Conservation (phyloP, 2,888 invertebrate species). For the Troglohyphantes excavatus region DNA sequence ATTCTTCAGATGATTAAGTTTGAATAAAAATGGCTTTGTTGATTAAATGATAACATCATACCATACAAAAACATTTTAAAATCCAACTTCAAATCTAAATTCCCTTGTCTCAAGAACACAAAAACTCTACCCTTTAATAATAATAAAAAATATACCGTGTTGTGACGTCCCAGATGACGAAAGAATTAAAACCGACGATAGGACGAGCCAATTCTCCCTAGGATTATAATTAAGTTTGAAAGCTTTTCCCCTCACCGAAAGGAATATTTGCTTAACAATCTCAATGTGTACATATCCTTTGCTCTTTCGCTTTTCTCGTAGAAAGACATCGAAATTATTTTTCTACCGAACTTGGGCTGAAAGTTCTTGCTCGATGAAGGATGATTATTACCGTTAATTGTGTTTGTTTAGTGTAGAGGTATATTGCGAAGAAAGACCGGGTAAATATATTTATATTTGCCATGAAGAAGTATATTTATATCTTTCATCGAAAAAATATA, state of each 20-base stretch:
- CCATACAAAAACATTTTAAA: too few relatives aligned
- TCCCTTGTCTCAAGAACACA: too few relatives aligned
- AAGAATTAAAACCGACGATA: background rate
- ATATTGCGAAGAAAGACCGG: too few relatives aligned
- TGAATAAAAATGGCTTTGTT: too few relatives aligned
- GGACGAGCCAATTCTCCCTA: background rate
- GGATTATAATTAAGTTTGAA: conserved; percentile 42
- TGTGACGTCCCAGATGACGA: too few relatives aligned
- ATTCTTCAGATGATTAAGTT: too few relatives aligned
- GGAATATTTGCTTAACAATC: conserved; percentile 53
- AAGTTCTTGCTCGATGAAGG: background rate
- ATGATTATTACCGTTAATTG: conserved; percentile 27
- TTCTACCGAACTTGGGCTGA: background rate
- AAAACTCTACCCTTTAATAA: too few relatives aligned
- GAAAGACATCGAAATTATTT: background rate
- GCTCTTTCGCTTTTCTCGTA: background rate
- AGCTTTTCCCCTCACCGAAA: conserved; percentile 3
- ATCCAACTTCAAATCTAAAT: too few relatives aligned
- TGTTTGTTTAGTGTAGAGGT: background rate
- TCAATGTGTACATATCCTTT: conserved; percentile 42
- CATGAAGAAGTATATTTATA: too few relatives aligned
- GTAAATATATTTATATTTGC: too few relatives aligned
- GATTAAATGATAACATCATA: too few relatives aligned
- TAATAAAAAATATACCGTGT: background rate
- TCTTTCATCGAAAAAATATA: too few relatives aligned